Evolutionary conservation across 2,113 vertebrate species (phyloP), one percentile per base, ranked within the genome.

Genomic region (Glareola pratincola): DNA sequence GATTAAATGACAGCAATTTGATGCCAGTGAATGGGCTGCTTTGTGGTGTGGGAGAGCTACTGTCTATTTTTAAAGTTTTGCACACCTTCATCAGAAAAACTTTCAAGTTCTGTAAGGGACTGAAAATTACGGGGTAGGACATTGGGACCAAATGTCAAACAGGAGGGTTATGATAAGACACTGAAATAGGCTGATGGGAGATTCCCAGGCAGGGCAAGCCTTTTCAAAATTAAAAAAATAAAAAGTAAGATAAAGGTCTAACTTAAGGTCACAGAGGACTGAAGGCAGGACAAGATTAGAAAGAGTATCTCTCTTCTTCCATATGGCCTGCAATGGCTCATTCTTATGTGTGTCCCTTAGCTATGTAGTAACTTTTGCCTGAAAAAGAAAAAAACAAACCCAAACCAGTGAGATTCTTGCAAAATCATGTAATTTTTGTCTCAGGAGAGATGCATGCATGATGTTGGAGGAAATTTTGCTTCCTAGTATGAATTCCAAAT

Each of bases 1-100:
- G 24, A 82, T 95, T 92, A 81, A 87, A 67, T 91, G 45, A 75
- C 87, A 75, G 89, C n/a, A 94, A 54, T 87, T 67, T 81, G 84
- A 63, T 87, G 64, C 0, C 0, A 66, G 24, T 94, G 91, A 97
- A 93, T 92, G 68, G 64, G 18, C 23, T 68, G n/a, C 87, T 91
- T 92, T 91, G 73, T 89, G 69, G n/a, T 43, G 30, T 83, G 41
- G 80, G 64, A 75, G 56, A 78, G 30, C 56, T 85, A 20, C 24
- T 89, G 68, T 87, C 69, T 74, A 0, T 48, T 84, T 92, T 71
- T 50, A 8, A 83, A 81, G 60, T 81, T 78, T 51, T 87, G 68
- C 43, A 75, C 63, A 68, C 89, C 69, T 92, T 87, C 56, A 47
- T 10, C 20, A 14, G 45, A 57, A 90, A 47, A 92, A 53, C 50